phyloP scores from a whole-genome alignment of 1,140 invertebrate genomes.

The Drosophila lacteicornis region DNA sequence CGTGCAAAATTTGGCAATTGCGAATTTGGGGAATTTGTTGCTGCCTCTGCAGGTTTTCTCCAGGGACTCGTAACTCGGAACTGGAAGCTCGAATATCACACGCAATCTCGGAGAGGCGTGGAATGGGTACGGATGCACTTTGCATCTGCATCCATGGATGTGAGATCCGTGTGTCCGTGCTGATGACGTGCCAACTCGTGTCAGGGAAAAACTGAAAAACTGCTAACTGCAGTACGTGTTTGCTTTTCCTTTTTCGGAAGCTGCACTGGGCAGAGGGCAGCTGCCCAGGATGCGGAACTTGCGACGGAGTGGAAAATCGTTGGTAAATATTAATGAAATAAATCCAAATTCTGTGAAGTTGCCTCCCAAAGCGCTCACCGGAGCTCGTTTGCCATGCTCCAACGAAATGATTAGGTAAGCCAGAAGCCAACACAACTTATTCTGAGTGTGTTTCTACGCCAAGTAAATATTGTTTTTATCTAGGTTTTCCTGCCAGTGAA shows the following conservation, averaged over 20 bases:
- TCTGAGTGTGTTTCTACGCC: neutral
- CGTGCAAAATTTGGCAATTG: conserved; percentile 45
- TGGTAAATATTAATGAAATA: conserved; percentile 28
- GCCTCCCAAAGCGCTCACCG: neutral
- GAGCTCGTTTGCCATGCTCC: conserved; percentile 9
- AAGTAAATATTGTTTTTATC: conserved; percentile 1
- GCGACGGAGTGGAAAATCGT: conserved; percentile 26
- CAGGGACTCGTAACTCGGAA: neutral
- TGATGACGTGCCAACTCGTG: conserved; percentile 43
- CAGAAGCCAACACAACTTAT: conserved; percentile 15
- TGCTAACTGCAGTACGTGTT: conserved; percentile 34
- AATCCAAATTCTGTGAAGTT: conserved; percentile 15
- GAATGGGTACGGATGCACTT: conserved; percentile 5
- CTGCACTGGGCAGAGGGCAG: neutral
- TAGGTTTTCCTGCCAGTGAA: neutral
- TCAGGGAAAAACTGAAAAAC: conserved; percentile 18
- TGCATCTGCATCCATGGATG: conserved; percentile 12
- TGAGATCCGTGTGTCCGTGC: conserved; percentile 29
- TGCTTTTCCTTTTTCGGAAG: conserved; percentile 8
- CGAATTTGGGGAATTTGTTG: conserved; percentile 20
- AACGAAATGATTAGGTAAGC: conserved; percentile 22
- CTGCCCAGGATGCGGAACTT: neutral
- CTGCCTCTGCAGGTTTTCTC: conserved; percentile 35
- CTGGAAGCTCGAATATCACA: conserved; percentile 4
- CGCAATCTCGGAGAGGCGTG: conserved; percentile 3